Percentiles rank a stretch among this genome's conserved stretches.
phyloP scores from a whole-genome alignment of 2,113 vertebrate genomes.

The Grammomys surdaster region DNA sequence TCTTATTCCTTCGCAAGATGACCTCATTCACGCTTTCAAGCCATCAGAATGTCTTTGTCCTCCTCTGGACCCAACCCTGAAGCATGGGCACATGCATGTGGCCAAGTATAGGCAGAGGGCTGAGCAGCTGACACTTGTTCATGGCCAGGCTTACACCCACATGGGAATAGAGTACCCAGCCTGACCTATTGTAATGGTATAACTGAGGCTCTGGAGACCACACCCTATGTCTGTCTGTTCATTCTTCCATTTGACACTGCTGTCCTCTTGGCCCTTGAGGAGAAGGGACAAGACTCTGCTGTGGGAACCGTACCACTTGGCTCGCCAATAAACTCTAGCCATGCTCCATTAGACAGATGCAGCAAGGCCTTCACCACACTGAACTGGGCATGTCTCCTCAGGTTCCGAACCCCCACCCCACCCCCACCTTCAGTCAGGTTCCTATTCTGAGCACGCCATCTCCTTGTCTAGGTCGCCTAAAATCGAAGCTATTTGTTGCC shows the following conservation, averaged over 20 bases:
- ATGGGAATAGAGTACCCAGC: accelerated
- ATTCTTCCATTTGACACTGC: not conserved
- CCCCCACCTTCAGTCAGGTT: no score
- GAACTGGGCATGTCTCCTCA: not conserved
- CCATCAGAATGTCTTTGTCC: no score
- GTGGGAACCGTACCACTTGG: not conserved
- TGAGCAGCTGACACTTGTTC: no score
- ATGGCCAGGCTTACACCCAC: not conserved
- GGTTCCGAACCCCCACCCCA: not conserved
- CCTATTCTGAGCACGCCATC: not conserved
- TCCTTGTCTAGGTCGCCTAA: not conserved
- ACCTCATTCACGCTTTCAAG: not conserved
- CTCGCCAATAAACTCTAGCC: not conserved
- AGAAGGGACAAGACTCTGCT: not conserved
- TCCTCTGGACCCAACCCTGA: no score
- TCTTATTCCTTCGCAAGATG: not conserved
- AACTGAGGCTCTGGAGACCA: not conserved
- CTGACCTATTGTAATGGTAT: not conserved
- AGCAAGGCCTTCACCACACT: not conserved
- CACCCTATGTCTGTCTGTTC: not conserved
- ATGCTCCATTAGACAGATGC: not conserved
- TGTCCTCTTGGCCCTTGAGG: not conserved
- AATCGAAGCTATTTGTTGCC: slow-evolving; percentile 56
- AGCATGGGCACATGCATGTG: not conserved
- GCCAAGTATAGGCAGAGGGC: not conserved